Evolutionary conservation across 2,888 invertebrate species (phyloP), one percentile per base, ranked within the genome.

Genomic region (Cacoxenus indagator): DNA sequence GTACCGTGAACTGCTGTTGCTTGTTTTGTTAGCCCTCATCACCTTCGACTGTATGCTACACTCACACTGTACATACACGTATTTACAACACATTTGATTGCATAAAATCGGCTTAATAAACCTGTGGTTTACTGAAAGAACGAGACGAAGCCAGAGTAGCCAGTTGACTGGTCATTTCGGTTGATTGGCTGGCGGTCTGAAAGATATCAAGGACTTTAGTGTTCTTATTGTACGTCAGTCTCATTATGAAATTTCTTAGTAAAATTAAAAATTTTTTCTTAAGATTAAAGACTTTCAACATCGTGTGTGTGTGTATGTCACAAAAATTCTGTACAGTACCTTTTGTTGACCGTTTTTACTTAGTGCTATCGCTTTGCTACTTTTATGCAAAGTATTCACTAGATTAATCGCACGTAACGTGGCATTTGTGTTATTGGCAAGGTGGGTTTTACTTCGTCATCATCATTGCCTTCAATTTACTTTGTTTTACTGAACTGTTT

Each of bases 41-140:
- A 17, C 3, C 1, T 17, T 17, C 17, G n/a, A n/a, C n/a, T n/a
- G n/a, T n/a, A n/a, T n/a, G n/a, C n/a, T n/a, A n/a, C n/a, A n/a
- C n/a, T n/a, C n/a, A n/a, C n/a, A 11, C 59, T 59, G 37, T 59
- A 26, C 26, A 59, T n/a, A 59, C 59, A 62, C 22, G 45, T 62
- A 62, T 62, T 62, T 62, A n/a, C n/a, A n/a, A 62, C 62, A 45
- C 46, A 14, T 45, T 62, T 62, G 45, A 62, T 62, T 62, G 46
- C 19, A 62, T n/a, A 6, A 46, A 62, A 62, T 45, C 62, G 43
- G 62, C 37, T 65, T 59, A 43, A 65, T 65, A 65, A 65, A 65
- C 65, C 51, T n/a, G n/a, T 54, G 54, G 37, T 11, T 65, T 65
- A 65, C 26, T 24, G n/a, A 14, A 6, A 45, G 22, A 4, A 19